These are phyloP conservation scores for Nebria salina DNA, from an alignment of 2,888 invertebrate genomes.

Conservation along the genomic window DNA sequence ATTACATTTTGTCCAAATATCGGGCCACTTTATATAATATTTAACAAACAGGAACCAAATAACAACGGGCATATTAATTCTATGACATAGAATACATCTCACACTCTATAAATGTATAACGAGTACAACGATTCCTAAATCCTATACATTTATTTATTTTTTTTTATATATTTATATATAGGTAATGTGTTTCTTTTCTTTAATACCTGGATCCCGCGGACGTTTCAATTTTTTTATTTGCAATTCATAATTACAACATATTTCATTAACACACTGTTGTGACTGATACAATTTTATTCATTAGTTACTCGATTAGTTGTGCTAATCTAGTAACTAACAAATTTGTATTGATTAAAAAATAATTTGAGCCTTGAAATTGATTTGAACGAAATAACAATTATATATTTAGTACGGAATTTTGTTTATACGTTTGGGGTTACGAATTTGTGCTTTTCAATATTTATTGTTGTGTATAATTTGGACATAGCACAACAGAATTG, in stretches of 20 bases:
- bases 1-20: slow-evolving; percentile 16
- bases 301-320: background rate
- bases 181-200: slow-evolving; percentile 26
- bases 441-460: background rate
- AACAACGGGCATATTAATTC: slow-evolving; percentile 44
- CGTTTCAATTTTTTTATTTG: slow-evolving; percentile 34
- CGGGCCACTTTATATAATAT: slow-evolving; percentile 36
- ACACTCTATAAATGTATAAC: slow-evolving; percentile 43
- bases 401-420: background rate
- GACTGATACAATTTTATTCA: too few relatives aligned
- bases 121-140: slow-evolving; percentile 41
- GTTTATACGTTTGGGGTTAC: background rate
- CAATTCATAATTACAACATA: background rate
- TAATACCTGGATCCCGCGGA: slow-evolving; percentile 42
- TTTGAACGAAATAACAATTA: background rate
- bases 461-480: background rate
- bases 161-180: slow-evolving; percentile 30
- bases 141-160: slow-evolving; percentile 5
- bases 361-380: background rate
- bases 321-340: background rate
- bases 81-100: slow-evolving; percentile 47
- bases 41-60: slow-evolving; percentile 44
- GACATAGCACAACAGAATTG: background rate
- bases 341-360: background rate
- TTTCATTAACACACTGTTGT: too few relatives aligned